Evolutionary conservation across 1,140 invertebrate species (phyloP), one percentile per base, ranked within the genome.

Genomic region (Monomorium pharaonis): DNA sequence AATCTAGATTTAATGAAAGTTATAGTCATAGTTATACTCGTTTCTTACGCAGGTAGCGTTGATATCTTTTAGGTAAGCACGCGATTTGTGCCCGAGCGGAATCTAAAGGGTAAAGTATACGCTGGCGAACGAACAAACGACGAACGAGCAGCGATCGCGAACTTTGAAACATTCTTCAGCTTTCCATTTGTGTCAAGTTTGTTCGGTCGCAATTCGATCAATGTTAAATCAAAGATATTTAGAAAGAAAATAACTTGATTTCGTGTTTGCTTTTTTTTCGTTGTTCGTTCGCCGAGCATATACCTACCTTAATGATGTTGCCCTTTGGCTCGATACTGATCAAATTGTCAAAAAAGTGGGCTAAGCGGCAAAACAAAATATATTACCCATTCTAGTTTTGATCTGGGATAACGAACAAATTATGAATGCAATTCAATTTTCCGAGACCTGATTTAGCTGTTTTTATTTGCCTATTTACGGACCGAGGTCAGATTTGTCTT

Each of bases 1-100:
- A 94, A 93, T 90, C 83, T 94, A 93, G 92, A 91, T 88, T 89
- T 94, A 93, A 93, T 92, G 88, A 91, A 92, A 93, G 86, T 91
- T 92, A 90, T 93, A 93, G 92, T 90, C 89, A 90, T 93, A 93
- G 69, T 84, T 87, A 90, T 92, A 86, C 89, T 92, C 89, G 89
- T 93, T 93, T 93, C 90, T 89, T 91, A 93, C 81, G 81, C 87
- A 88, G 74, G 67, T 92, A 92, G 90, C 84, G 88, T 90, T 88
- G 89, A 91, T 92, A 92, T 93, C 89, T 90, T 93, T 92, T 93
- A 90, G 70, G 51, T 85, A 89, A 90, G 85, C 51, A 85, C 65
- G 62, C 77, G 58, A 67, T 67, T 80, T 89, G 83, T 42, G 72
- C n/a, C 70, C 58, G 75, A 84, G 76, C 84, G 65, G 24, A 62